Conservation (phyloP, 2,888 invertebrate species). For the Oeneis ivallda region DNA sequence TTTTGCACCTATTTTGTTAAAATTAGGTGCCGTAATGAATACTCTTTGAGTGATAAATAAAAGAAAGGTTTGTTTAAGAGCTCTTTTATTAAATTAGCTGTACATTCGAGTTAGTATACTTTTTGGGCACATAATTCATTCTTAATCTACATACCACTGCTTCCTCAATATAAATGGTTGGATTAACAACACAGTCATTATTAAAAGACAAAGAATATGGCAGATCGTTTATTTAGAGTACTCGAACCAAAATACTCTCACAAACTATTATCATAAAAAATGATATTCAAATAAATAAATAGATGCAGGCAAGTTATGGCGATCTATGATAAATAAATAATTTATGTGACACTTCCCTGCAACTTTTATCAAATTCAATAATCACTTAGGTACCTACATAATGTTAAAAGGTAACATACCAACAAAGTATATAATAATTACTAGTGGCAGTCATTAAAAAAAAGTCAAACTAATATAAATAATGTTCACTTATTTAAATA, state of each 20-base stretch:
- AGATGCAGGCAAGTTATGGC: constrained; percentile 81
- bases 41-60: constrained; percentile 43
- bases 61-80: constrained; percentile 64
- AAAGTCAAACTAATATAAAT: constrained; percentile 75
- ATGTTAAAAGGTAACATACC: constrained; percentile 57
- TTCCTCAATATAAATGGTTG: constrained; percentile 67
- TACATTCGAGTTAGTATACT: constrained; percentile 83
- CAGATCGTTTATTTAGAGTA: constrained; percentile 81
- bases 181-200: constrained; percentile 75
- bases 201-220: constrained; percentile 79
- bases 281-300: constrained; percentile 71
- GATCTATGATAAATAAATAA: constrained; percentile 74
- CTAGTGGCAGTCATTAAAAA: constrained; percentile 78
- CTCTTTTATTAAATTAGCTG: constrained; percentile 82
- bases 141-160: constrained; percentile 75
- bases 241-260: constrained; percentile 74
- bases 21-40: background rate
- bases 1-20: background rate
- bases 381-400: constrained; percentile 58
- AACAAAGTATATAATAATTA: constrained; percentile 63
- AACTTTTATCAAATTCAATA: constrained; percentile 64
- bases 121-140: constrained; percentile 80
- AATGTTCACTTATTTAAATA: constrained; percentile 78
- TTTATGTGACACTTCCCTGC: constrained; percentile 77
- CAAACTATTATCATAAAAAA: constrained; percentile 73